phyloP scores from a whole-genome alignment of 2,888 invertebrate species.

The Tachina grossa region DNA sequence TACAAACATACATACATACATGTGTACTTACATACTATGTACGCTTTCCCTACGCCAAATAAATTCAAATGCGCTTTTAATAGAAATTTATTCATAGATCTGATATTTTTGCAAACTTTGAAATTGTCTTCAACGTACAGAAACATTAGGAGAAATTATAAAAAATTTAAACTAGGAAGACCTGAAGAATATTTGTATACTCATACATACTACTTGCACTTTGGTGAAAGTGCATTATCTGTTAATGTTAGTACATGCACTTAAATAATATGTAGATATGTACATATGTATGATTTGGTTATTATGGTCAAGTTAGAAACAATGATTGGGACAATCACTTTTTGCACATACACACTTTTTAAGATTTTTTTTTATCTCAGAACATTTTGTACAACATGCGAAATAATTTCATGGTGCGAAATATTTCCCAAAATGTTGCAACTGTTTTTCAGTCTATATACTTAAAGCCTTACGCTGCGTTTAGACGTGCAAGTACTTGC shows the following conservation, averaged over 20 bases:
- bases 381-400: too few species aligned
- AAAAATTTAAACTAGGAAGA: slow-evolving; percentile 45
- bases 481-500: too few species aligned
- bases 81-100: slow-evolving; percentile 67
- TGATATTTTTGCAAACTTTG: slow-evolving; percentile 34
- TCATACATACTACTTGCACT: background rate
- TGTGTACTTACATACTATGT: background rate
- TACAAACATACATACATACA: too few species aligned
- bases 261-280: background rate
- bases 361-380: too few species aligned
- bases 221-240: background rate
- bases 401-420: too few species aligned
- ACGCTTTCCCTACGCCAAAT: slow-evolving; percentile 35
- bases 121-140: slow-evolving; percentile 32
- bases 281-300: slow-evolving; percentile 29
- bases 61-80: slow-evolving; percentile 30
- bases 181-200: slow-evolving; percentile 47
- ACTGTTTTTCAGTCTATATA: too few species aligned
- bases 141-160: slow-evolving; percentile 11
- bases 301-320: slow-evolving; percentile 71
- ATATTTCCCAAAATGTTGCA: too few species aligned
- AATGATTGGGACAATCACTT: slow-evolving; percentile 45
- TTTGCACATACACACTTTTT: slow-evolving; percentile 11
- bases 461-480: too few species aligned
- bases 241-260: background rate